Base-by-base conservation (phyloP, 2,797 vertebrate genomes). In the Ctenopoma multispine region DNA sequence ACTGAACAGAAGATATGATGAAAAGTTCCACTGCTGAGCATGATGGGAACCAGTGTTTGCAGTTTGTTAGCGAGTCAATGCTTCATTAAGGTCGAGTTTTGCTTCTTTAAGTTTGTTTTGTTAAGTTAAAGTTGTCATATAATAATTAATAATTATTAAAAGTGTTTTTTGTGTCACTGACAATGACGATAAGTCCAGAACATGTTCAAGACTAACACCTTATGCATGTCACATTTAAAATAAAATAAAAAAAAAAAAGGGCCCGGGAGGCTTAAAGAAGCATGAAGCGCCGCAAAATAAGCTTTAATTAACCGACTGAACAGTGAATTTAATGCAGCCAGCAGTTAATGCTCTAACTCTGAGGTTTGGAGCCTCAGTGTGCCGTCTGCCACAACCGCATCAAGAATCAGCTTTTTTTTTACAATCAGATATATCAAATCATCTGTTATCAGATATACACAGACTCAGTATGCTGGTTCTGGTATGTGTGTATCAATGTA, bases 321-420 rank as follows among this genome's bases (percentile, higher is more conserved):
- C 14, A 49, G 54, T 1, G 24, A 31, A 57, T 77, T 58, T 72
- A 82, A 62, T 1, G 59, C 63, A 36, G 3, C 44, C 63, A 24
- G 48, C 56, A 10, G 71, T 56, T 59, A 57, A 38, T 9, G 71
- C 62, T 65, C 71, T 78, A n/a, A 47, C 51, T 36, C 60, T 29
- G n/a, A n/a, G 24, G 24, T 31, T 3, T 31, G 21, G 0, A 69
- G 77, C 64, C 20, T 55, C 64, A 50, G 84, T 54, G 65, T 68
- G 80, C 66, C 60, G 78, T 69, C 81, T 66, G 85, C 65, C n/a
- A 6, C 2, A 18, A 44, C 43, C 75, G 74, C 54, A 29, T 34
- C 55, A 8, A 17, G 61, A 63, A 61, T 73, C 15, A 29, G 60
- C n/a, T 24, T 67, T 71, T 1, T 1, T 61, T 54, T 51, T 20